A percentile compares a stretch with the other conserved stretches of the same genome.
These are phyloP conservation scores for Colinus virginianus DNA, from an alignment of 2,113 vertebrate species.

Conservation along the genomic window DNA sequence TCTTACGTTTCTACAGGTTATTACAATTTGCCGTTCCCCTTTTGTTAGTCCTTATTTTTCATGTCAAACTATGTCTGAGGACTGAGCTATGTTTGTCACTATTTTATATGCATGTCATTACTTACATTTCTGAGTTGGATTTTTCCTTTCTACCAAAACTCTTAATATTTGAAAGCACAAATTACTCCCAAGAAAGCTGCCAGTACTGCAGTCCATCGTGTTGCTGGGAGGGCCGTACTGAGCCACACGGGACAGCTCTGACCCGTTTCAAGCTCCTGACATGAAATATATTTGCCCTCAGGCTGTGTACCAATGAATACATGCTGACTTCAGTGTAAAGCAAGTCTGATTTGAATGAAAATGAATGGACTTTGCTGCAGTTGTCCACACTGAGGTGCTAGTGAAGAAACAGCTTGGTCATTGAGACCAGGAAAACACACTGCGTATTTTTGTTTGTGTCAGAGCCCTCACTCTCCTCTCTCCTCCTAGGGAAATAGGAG, in stretches of 20 bases:
- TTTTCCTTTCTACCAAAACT: neutral
- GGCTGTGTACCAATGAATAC: neutral
- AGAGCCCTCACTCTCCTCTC: neutral
- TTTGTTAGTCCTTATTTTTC: neutral
- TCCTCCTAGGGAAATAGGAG: neutral
- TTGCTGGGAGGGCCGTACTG: neutral
- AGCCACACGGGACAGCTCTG: neutral
- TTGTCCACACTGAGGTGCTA: slow-evolving; percentile 54
- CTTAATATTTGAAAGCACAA: neutral
- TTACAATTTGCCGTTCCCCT: neutral
- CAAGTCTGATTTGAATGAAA: neutral
- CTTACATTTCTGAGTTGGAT: neutral
- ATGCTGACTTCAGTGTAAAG: neutral
- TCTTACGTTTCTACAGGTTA: neutral
- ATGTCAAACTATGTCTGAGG: neutral
- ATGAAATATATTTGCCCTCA: neutral
- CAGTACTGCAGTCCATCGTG: neutral
- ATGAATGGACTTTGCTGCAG: neutral
- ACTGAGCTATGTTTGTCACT: neutral
- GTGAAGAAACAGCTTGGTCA: neutral
- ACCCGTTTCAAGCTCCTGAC: neutral
- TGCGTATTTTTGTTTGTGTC: neutral
- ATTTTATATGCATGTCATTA: neutral
- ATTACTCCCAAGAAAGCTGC: neutral
- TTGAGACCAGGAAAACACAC: neutral